Conservation (phyloP, 2,797 vertebrate species). For the Cercopithecus hamlyni region DNA sequence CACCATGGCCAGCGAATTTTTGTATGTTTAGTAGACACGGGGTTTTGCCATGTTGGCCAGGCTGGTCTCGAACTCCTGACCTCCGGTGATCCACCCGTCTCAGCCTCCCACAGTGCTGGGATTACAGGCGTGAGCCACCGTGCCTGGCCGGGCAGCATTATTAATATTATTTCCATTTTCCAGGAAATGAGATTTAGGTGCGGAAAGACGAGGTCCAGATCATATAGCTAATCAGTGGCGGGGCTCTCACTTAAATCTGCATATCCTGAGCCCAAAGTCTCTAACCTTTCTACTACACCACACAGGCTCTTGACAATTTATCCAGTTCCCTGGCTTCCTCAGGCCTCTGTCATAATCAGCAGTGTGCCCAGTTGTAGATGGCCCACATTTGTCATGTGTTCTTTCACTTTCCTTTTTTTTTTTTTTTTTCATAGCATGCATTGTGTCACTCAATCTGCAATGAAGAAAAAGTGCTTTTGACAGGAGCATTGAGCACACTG, state of each 20-base stretch:
- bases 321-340: neutral
- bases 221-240: neutral
- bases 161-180: slow-evolving; percentile 49
- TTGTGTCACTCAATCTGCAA: slow-evolving; percentile 11
- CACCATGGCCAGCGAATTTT: no score
- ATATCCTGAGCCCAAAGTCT: neutral
- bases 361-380: neutral
- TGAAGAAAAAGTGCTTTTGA: neutral
- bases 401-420: neutral
- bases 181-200: slow-evolving; percentile 20
- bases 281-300: neutral
- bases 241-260: neutral
- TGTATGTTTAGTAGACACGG: no score
- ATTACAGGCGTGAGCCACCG: neutral
- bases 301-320: neutral
- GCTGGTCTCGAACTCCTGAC: neutral
- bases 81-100: neutral
- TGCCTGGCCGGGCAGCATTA: neutral
- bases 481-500: neutral
- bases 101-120: neutral
- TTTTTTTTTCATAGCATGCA: neutral
- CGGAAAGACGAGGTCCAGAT: slow-evolving; percentile 26
- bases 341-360: neutral
- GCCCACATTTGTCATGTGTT: slow-evolving; percentile 16
- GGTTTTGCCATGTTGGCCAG: neutral